Conservation (phyloP, 2,888 invertebrate genomes). For the Napeogenes sylphis region DNA sequence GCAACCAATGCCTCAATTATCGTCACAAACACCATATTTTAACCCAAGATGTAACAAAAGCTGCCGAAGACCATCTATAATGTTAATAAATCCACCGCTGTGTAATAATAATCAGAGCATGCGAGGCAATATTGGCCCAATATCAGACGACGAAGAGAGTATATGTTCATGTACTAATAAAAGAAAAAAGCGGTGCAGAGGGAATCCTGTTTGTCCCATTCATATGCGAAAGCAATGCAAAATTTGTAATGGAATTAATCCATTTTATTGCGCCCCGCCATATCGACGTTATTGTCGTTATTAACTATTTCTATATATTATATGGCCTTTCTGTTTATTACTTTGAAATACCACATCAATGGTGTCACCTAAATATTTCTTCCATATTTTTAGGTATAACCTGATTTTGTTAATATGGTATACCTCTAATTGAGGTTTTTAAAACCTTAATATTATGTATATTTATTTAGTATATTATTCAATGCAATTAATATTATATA, state of each 20-base stretch:
- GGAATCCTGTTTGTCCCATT: slow-evolving; percentile 8
- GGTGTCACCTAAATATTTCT: too few species aligned
- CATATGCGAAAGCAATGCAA: slow-evolving; percentile 19
- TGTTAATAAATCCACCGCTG: slow-evolving; percentile 11
- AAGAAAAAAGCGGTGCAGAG: slow-evolving; percentile 10
- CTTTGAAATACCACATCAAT: not conserved
- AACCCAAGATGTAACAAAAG: not conserved
- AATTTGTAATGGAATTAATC: slow-evolving; percentile 16
- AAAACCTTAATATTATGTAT: too few species aligned
- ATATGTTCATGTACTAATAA: slow-evolving; percentile 18
- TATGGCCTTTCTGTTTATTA: not conserved
- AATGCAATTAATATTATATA: too few species aligned
- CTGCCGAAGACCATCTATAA: slow-evolving; percentile 21
- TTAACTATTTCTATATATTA: not conserved
- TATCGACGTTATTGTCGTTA: slow-evolving; percentile 16
- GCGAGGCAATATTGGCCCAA: not conserved
- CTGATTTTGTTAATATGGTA: too few species aligned
- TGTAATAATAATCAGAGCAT: not conserved
- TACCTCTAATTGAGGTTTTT: too few species aligned
- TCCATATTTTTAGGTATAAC: too few species aligned
- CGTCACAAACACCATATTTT: not conserved
- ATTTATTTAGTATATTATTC: too few species aligned
- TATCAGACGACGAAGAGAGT: slow-evolving; percentile 1
- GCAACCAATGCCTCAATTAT: not conserved
- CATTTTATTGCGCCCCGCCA: slow-evolving; percentile 13